Base-by-base conservation (phyloP, 2,797 vertebrate genomes). In the Xenentodon cancila region DNA sequence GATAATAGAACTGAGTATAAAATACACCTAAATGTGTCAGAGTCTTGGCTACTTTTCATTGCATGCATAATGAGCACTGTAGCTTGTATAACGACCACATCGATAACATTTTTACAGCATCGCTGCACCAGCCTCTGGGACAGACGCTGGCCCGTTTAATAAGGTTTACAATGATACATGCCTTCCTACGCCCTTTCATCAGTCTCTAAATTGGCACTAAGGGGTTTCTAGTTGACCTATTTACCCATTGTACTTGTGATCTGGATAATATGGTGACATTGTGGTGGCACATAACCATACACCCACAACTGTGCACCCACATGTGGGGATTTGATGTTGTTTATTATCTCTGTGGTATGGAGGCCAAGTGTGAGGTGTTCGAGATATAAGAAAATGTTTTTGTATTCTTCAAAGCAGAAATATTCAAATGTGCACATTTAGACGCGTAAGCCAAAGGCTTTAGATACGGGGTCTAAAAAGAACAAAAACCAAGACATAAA, bases 181-280 rank as follows among this genome's bases (percentile, higher is more conserved):
- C 58, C 85, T 84, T 87, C 87, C 88, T 78, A 89, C 85, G 75
- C 78, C 85, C 77, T 83, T 89, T 86, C 88, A 86, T 91, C 87
- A 83, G 79, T 62, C 80, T 84, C 74, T 88, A 82, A 89, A 89
- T 89, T 91, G 89, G 81, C 86, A 88, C 77, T 85, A 82, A 84
- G 83, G 84, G 81, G 67, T 75, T 90, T 84, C 58, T 73, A 57
- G 83, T 83, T 89, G 90, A 92, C 90, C 90, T 86, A 90, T 89
- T 92, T 92, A 87, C 64, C 76, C 84, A 79, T 75, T 90, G 77
- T 85, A 60, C 49, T 59, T 74, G 54, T 84, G 81, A 91, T 89
- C 64, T 86, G 83, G 80, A 86, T 89, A 89, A 87, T 81, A 80
- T 61, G 21, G 77, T 76, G 81, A 86, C 72, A 86, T 78, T 78